These are phyloP conservation scores for Leistus spinibarbis DNA, from an alignment of 2,888 invertebrate species.

Conservation along the genomic window DNA sequence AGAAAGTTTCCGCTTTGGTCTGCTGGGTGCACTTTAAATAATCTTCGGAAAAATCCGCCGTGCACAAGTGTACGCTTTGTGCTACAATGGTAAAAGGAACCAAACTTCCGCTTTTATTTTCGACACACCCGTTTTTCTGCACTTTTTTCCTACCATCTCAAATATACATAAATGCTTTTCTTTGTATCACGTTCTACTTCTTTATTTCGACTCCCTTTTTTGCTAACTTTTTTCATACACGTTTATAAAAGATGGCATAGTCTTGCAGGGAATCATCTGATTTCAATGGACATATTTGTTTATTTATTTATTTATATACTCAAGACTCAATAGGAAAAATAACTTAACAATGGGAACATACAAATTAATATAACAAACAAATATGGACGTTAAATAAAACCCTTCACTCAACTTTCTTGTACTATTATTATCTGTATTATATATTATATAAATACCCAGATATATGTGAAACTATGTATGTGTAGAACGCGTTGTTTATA, in stretches of 20 bases:
- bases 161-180: background rate
- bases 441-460: too few relatives aligned
- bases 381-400: too few relatives aligned
- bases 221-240: background rate
- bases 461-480: too few relatives aligned
- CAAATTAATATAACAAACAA: too few relatives aligned
- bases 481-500: too few relatives aligned
- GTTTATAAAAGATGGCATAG: background rate
- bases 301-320: too few relatives aligned
- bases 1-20: slow-evolving; percentile 25
- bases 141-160: background rate
- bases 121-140: background rate
- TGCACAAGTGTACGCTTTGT: background rate
- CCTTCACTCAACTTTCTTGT: too few relatives aligned
- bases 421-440: too few relatives aligned
- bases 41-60: slow-evolving; percentile 20
- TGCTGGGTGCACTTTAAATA: slow-evolving; percentile 34
- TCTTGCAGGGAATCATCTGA: background rate
- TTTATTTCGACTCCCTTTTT: background rate
- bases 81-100: background rate
- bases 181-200: too few relatives aligned
- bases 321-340: too few relatives aligned
- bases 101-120: background rate
- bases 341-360: too few relatives aligned
- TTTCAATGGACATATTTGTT: too few relatives aligned